Percentiles rank a stretch among this genome's conserved stretches.
These are phyloP conservation scores for Aurelia aurita DNA, from an alignment of 30 jellyfish, hydroid and myxozoan species.

Conservation along the genomic window DNA sequence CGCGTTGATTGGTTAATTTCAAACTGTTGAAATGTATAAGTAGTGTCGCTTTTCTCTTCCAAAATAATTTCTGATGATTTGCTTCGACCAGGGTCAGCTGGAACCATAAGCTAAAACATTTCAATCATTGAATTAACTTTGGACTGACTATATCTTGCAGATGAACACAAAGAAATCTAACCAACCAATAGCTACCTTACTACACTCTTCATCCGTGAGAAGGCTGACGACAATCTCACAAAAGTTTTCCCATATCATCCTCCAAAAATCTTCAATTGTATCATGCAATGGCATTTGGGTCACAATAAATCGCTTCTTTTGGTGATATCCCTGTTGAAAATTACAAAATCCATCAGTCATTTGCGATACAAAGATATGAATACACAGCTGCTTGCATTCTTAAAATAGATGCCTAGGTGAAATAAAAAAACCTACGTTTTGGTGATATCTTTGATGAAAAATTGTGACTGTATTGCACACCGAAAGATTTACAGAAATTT, in stretches of 20 bases:
- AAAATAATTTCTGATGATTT: no score
- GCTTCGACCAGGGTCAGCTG: no score
- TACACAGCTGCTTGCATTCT: no score
- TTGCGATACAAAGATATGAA: no score
- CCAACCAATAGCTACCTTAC: slow-evolving; percentile 34
- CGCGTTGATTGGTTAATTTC: no score
- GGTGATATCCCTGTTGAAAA: slow-evolving; percentile 61
- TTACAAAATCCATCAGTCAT: neutral
- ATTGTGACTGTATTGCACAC: neutral
- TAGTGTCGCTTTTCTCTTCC: no score
- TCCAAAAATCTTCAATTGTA: slow-evolving; percentile 90
- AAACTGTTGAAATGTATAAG: no score
- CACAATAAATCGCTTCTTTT: slow-evolving; percentile 72
- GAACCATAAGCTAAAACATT: no score
- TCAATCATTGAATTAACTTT: no score
- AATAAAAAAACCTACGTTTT: neutral
- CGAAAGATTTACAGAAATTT: neutral
- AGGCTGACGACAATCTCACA: slow-evolving; percentile 63
- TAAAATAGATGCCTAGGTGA: neutral
- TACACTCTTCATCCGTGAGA: slow-evolving; percentile 75
- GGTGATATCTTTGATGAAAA: no score
- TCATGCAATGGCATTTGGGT: slow-evolving; percentile 89
- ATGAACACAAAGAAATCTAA: no score
- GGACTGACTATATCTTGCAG: no score
- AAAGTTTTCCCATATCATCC: slow-evolving; percentile 90